Evolutionary conservation across 2,113 vertebrate genomes (phyloP).

Genomic region (Poicephalus gulielmi): DNA sequence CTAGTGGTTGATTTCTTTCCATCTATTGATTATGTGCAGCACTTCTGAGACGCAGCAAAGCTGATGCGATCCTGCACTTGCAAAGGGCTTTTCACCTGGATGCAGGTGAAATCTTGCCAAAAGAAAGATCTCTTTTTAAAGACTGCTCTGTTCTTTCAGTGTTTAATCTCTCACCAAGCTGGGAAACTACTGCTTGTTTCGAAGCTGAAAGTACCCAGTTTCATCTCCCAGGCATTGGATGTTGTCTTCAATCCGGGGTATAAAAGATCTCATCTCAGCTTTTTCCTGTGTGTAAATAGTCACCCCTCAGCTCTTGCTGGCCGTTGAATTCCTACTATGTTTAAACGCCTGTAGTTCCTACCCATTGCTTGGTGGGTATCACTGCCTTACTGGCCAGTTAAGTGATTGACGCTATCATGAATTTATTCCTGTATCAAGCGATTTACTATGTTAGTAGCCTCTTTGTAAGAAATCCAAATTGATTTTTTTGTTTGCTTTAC

Average conservation of each 20-base stretch:
- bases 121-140: not conserved
- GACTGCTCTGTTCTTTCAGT: not conserved
- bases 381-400: not conserved
- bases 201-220: not conserved
- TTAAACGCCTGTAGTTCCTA: not conserved
- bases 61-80: not conserved
- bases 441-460: not conserved
- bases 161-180: not conserved
- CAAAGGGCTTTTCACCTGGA: not conserved
- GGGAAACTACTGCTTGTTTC: not conserved
- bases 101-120: not conserved
- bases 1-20: not conserved
- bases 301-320: not conserved
- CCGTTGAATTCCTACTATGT: not conserved
- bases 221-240: not conserved
- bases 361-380: not conserved
- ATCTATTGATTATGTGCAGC: no score
- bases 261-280: not conserved
- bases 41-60: not conserved
- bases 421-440: not conserved
- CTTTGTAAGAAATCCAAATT: not conserved
- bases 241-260: not conserved
- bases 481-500: not conserved
- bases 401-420: not conserved
- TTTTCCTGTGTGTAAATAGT: not conserved